A percentile compares a stretch with the other conserved stretches of the same genome.
These are phyloP conservation scores for Lepidothrix coronata DNA, from an alignment of 2,113 vertebrate species.

Conservation along the genomic window DNA sequence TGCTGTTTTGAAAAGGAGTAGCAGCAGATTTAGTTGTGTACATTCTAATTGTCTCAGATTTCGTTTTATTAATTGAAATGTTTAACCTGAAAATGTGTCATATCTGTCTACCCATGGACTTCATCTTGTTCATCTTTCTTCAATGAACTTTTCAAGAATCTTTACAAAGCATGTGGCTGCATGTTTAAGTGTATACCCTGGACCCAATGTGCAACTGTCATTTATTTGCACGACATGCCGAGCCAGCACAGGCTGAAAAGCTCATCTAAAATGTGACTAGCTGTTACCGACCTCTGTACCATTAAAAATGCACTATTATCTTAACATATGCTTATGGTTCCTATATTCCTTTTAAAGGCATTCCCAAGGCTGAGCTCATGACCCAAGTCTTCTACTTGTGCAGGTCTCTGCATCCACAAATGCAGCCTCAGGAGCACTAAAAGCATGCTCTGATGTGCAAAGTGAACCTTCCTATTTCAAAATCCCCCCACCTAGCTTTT, in stretches of 20 bases:
- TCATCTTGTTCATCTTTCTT: neutral
- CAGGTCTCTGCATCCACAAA: neutral
- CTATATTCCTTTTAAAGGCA: neutral
- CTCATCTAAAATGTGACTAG: neutral
- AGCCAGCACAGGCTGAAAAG: neutral
- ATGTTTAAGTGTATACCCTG: neutral
- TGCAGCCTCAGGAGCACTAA: neutral
- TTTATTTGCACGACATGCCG: neutral
- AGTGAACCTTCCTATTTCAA: neutral
- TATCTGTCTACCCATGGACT: neutral
- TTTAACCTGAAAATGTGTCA: neutral
- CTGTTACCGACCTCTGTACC: neutral
- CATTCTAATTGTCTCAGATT: neutral
- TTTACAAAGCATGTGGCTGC: neutral
- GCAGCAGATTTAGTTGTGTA: neutral
- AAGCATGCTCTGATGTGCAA: neutral
- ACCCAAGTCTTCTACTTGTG: neutral
- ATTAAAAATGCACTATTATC: neutral
- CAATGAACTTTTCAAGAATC: neutral
- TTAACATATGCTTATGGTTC: neutral
- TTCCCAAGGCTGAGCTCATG: neutral
- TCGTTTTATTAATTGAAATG: neutral
- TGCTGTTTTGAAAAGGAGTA: neutral
- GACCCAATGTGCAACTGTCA: neutral
- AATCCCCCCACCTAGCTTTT: neutral